Conservation (phyloP, 2,113 vertebrate genomes). For the Gasterosteus aculeatus region DNA sequence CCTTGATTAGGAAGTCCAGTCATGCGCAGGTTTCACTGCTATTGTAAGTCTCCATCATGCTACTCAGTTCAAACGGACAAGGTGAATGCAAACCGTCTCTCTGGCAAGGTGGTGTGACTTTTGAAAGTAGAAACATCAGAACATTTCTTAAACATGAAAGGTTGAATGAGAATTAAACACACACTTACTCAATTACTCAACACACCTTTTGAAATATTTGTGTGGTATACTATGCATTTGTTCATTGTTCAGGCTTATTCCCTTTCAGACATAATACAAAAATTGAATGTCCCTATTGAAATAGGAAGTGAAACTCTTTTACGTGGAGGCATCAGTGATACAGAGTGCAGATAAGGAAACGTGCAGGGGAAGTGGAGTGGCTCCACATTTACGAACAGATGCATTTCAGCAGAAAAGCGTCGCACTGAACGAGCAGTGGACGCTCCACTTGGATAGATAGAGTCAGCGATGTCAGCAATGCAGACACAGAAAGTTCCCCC, state of each 20-base stretch:
- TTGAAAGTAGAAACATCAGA: neutral
- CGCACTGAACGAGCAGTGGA: neutral
- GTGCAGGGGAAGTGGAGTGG: slow-evolving; percentile 29
- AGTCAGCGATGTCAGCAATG: neutral
- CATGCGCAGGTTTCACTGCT: slow-evolving; percentile 30
- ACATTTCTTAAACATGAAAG: neutral
- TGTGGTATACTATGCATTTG: neutral
- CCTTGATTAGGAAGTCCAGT: slow-evolving; percentile 60
- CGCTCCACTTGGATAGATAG: neutral
- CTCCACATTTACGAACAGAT: slow-evolving; percentile 37
- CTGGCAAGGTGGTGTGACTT: neutral
- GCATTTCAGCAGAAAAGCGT: neutral
- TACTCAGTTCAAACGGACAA: neutral
- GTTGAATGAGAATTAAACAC: neutral
- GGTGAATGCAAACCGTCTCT: slow-evolving; percentile 7
- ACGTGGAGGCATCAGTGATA: neutral
- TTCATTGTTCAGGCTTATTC: neutral
- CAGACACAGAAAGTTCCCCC: neutral
- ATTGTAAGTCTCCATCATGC: slow-evolving; percentile 7
- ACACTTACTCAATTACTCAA: neutral
- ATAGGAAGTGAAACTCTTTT: slow-evolving; percentile 50
- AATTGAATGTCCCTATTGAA: slow-evolving; percentile 8
- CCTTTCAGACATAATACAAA: too few relatives aligned
- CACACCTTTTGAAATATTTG: too few relatives aligned
- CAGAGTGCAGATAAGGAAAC: neutral